A percentile compares a stretch with the other conserved stretches of the same genome.
phyloP scores from a whole-genome alignment of 2,888 invertebrate species.

The Nemotelus nigrinus region DNA sequence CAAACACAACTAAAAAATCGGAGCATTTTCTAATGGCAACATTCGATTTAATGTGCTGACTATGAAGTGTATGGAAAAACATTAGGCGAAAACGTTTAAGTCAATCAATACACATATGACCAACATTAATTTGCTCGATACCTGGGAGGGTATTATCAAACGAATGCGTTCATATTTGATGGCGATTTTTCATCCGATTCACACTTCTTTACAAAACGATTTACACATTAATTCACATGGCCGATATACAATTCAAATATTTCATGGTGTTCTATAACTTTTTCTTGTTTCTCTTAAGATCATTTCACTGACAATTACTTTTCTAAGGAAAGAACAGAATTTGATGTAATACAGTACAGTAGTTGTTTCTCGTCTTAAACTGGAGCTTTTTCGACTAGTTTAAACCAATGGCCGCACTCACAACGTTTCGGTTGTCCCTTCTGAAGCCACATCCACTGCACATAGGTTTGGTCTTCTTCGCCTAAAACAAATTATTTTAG shows the following conservation, averaged over 20 bases:
- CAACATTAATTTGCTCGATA: background rate
- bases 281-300: conserved; percentile 38
- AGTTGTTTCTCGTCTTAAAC: conserved; percentile 66
- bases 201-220: too few species aligned
- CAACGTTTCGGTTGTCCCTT: conserved; percentile 90
- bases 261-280: conserved; percentile 46
- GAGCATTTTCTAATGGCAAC: conserved; percentile 5
- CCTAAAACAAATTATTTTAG: conserved; percentile 63
- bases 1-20: background rate
- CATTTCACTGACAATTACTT: conserved; percentile 42
- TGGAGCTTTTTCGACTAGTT: conserved; percentile 81
- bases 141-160: background rate
- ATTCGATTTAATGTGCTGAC: conserved; percentile 14
- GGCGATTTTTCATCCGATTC: background rate
- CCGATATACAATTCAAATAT: background rate
- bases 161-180: background rate
- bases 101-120: background rate
- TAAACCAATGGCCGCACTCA: conserved; percentile 97
- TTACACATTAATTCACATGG: background rate
- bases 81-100: too few species aligned
- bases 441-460: conserved; percentile 96
- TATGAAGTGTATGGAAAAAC: background rate
- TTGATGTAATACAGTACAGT: conserved; percentile 19
- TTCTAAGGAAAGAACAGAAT: conserved; percentile 41
- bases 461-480: conserved; percentile 89